phyloP scores from a whole-genome alignment of 2,113 vertebrate genomes.

The Zosterops lateralis region DNA sequence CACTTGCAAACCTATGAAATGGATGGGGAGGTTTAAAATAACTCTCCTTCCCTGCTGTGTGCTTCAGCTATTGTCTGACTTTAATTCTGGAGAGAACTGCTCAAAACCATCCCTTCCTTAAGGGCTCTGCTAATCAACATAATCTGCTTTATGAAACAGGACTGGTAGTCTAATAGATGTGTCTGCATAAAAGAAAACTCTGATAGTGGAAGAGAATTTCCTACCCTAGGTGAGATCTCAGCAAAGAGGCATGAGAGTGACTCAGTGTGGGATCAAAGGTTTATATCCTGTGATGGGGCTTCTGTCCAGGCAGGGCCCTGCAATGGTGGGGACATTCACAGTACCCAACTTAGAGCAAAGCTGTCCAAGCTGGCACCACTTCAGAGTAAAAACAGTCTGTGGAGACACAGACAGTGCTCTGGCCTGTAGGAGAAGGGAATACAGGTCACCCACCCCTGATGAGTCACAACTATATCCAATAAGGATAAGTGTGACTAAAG shows the following conservation, averaged over 20 bases:
- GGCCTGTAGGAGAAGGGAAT: neutral
- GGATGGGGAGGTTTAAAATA: neutral
- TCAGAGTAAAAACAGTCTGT: neutral
- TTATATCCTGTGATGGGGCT: neutral
- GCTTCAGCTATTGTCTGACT: neutral
- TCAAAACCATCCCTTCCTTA: neutral
- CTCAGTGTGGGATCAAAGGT: neutral
- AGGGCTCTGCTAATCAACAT: slow-evolving; percentile 20
- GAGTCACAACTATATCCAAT: neutral
- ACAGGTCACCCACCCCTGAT: neutral
- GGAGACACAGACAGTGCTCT: neutral
- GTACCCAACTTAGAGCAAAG: neutral
- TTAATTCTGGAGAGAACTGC: neutral
- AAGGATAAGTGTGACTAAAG: neutral
- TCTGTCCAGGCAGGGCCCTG: neutral
- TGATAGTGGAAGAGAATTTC: neutral
- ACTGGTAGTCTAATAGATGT: neutral
- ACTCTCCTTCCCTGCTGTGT: neutral
- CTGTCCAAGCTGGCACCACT: neutral
- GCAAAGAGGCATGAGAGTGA: neutral
- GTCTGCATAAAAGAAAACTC: neutral
- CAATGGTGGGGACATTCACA: fast-evolving
- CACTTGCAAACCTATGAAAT: neutral
- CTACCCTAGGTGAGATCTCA: neutral
- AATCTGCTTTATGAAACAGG: neutral